phyloP scores from a whole-genome alignment of 2,113 vertebrate species.

The Sinocyclocheilus maitianheensis region DNA sequence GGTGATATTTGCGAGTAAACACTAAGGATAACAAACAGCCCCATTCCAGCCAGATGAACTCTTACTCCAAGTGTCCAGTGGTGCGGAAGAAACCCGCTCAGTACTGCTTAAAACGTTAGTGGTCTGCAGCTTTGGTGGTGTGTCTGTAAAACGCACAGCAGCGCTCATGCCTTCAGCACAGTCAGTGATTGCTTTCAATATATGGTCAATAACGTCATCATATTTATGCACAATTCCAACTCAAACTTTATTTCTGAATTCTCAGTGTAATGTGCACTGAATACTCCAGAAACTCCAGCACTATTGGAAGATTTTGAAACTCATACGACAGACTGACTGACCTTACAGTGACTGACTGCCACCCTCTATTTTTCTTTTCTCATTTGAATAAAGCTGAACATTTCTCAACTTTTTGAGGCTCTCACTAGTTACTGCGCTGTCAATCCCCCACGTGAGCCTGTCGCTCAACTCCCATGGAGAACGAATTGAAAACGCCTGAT shows the following conservation, averaged over 20 bases:
- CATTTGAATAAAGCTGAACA: conserved; percentile 5
- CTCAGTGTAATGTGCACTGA: background rate
- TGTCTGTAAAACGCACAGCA: background rate
- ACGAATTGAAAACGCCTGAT: background rate
- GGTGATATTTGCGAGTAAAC: conserved; percentile 25
- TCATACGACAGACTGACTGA: background rate
- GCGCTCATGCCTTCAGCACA: background rate
- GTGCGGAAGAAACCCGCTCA: background rate
- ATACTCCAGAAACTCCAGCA: background rate
- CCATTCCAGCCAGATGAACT: conserved; percentile 38
- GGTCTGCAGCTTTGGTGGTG: background rate
- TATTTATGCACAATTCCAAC: background rate
- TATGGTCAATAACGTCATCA: background rate
- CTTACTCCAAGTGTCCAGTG: conserved; percentile 27
- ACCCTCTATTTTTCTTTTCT: background rate
- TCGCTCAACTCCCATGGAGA: background rate
- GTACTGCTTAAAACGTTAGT: background rate
- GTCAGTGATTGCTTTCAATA: background rate
- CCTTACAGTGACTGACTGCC: background rate
- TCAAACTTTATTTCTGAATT: background rate
- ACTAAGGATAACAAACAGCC: conserved; percentile 32
- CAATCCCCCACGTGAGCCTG: background rate
- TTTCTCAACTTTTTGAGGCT: background rate
- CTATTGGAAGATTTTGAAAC: background rate
- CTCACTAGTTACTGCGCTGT: background rate